These are phyloP conservation scores for Squalus acanthias DNA, from an alignment of 2,797 vertebrate species.

Conservation along the genomic window DNA sequence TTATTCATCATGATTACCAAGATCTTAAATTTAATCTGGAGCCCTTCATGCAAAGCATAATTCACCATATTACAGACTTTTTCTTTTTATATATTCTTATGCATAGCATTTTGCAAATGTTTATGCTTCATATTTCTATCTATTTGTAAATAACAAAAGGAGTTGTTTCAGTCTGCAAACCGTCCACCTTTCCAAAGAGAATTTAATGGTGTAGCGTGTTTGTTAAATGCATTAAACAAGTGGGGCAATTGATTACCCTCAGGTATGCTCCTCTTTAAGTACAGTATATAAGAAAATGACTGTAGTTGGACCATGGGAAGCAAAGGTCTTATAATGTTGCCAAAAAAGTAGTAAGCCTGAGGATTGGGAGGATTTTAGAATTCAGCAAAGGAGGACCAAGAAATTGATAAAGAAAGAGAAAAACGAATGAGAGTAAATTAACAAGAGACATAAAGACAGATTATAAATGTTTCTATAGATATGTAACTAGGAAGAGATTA, in stretches of 20 bases:
- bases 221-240: neutral
- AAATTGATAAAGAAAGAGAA: no score
- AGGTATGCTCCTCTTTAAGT: neutral
- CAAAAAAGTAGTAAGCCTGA: no score
- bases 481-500: no score
- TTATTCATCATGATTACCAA: neutral
- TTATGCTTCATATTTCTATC: no score
- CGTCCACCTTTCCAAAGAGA: neutral
- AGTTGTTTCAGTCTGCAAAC: neutral
- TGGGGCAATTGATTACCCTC: neutral
- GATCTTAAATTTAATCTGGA: neutral
- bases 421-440: no score
- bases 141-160: neutral
- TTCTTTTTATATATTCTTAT: no score
- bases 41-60: neutral
- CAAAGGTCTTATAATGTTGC: neutral
- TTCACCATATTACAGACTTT: neutral
- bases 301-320: neutral
- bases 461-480: no score
- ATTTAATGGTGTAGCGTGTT: neutral
- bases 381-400: no score
- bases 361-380: no score
- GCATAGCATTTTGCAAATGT: no score
- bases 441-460: no score
- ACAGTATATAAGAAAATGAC: neutral